Evolutionary conservation across 1,140 invertebrate genomes (phyloP).

Genomic region (Propsilocerus akamusi): DNA sequence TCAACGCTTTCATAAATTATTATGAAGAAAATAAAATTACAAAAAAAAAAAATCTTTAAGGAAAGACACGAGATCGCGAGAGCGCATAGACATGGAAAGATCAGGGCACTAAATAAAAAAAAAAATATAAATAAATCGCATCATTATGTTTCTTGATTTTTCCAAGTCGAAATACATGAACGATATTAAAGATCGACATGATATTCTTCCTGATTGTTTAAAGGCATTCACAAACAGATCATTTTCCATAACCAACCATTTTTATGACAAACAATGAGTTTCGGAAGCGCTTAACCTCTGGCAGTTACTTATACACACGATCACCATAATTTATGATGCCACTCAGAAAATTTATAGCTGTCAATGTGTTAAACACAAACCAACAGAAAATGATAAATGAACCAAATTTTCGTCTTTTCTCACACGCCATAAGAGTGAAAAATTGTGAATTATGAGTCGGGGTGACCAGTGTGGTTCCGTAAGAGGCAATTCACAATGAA

Average conservation of each 20-base stretch:
- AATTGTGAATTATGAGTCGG: neutral
- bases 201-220: too few species aligned
- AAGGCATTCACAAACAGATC: too few species aligned
- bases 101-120: neutral
- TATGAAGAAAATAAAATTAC: neutral
- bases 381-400: neutral
- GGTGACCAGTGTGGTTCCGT: too few species aligned
- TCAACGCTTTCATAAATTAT: conserved; percentile 2
- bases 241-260: too few species aligned
- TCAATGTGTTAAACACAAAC: conserved; percentile 1
- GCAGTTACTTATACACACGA: too few species aligned
- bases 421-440: neutral
- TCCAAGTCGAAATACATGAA: too few species aligned
- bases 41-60: neutral
- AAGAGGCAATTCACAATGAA: too few species aligned
- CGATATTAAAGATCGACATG: too few species aligned
- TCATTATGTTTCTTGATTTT: too few species aligned
- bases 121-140: too few species aligned
- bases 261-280: too few species aligned
- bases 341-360: neutral
- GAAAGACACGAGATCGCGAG: neutral
- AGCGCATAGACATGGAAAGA: neutral
- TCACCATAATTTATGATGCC: conserved; percentile 2
- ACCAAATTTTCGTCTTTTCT: neutral
- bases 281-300: too few species aligned